These are phyloP conservation scores for Nesidiocoris tenuis DNA, from an alignment of 2,888 invertebrate species.

Conservation along the genomic window DNA sequence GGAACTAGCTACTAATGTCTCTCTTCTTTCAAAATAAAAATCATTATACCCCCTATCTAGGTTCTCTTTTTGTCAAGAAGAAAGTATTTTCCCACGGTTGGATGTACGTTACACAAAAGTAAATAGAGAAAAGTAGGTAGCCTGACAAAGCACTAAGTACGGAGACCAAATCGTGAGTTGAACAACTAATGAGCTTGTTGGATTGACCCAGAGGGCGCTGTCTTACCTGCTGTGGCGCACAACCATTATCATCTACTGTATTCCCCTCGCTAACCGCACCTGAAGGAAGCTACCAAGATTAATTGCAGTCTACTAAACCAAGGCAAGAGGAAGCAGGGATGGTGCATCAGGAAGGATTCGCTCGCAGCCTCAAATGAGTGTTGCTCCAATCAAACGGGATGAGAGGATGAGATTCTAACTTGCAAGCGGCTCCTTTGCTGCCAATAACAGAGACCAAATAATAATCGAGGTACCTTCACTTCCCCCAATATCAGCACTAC, in stretches of 20 bases:
- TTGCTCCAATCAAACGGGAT: neutral
- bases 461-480: neutral
- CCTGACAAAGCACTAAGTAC: neutral
- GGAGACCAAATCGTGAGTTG: conserved; percentile 25
- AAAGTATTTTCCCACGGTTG: too few relatives aligned
- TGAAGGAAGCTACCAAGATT: neutral
- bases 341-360: too few relatives aligned
- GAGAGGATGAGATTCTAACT: neutral
- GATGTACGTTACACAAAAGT: too few relatives aligned
- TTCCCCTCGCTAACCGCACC: too few relatives aligned
- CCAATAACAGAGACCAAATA: neutral
- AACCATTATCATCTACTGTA: neutral
- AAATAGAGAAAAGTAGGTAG: too few relatives aligned
- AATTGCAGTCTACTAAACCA: neutral
- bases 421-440: neutral
- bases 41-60: too few relatives aligned
- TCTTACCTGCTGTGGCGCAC: neutral
- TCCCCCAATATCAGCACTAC: neutral
- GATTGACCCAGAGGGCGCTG: conserved; percentile 13
- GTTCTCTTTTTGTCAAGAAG: too few relatives aligned
- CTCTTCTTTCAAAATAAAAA: too few relatives aligned
- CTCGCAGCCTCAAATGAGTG: neutral
- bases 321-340: neutral
- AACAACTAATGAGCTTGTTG: conserved; percentile 33
- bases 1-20: too few relatives aligned